phyloP scores from a whole-genome alignment of 2,888 invertebrate genomes.

The Xestia c-nigrum region DNA sequence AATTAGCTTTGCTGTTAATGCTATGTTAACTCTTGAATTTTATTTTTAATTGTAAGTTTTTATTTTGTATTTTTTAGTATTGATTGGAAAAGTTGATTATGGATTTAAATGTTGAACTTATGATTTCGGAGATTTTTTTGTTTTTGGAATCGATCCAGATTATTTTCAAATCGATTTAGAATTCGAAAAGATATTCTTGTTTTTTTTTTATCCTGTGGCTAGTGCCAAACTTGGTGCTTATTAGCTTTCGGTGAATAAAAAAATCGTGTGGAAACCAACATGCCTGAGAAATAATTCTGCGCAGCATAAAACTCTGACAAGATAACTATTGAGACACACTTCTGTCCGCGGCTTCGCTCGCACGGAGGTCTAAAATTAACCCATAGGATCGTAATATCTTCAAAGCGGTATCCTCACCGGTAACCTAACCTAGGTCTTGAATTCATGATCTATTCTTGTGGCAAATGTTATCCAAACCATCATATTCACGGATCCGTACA shows the following conservation, averaged over 20 bases:
- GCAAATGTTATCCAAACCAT: too few relatives aligned
- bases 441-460: too few relatives aligned
- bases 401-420: too few relatives aligned
- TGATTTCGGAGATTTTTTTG: neutral
- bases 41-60: conserved; percentile 38
- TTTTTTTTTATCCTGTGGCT: too few relatives aligned
- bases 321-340: neutral
- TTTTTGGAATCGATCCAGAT: neutral
- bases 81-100: conserved; percentile 40
- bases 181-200: too few relatives aligned
- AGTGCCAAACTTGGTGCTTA: too few relatives aligned
- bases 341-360: neutral
- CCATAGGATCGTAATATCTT: neutral
- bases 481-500: too few relatives aligned
- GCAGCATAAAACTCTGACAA: too few relatives aligned
- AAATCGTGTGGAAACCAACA: too few relatives aligned
- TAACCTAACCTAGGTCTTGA: too few relatives aligned
- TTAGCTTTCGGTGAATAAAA: too few relatives aligned
- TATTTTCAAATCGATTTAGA: neutral
- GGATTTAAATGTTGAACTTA: neutral
- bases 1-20: conserved; percentile 80
- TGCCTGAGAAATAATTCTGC: too few relatives aligned
- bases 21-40: conserved; percentile 60
- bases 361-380: neutral
- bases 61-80: conserved; percentile 34